Conservation (phyloP, 2,113 vertebrate genomes). For the Anoura caudifer region DNA sequence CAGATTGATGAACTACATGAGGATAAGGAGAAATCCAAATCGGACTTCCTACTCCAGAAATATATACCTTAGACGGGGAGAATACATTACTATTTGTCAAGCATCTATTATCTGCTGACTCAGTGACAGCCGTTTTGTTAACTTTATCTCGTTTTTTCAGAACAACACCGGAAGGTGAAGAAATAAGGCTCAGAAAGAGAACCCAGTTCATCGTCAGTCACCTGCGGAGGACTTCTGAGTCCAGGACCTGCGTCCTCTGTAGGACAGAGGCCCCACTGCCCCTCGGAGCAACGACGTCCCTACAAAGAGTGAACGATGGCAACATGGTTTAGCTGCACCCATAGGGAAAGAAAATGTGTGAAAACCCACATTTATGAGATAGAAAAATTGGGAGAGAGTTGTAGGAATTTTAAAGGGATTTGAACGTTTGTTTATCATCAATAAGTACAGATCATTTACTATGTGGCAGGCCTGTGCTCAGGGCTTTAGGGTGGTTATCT, state of each 20-base stretch:
- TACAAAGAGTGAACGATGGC: background rate
- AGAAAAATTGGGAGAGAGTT: background rate
- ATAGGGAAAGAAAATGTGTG: background rate
- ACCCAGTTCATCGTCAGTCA: background rate
- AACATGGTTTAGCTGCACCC: background rate
- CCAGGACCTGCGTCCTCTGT: rapidly evolving
- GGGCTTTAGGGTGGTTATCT: background rate
- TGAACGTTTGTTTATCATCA: background rate
- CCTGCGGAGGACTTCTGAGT: background rate
- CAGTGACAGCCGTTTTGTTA: background rate
- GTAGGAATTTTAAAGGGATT: background rate
- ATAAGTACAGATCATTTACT: background rate
- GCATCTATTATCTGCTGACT: background rate
- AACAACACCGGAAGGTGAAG: background rate
- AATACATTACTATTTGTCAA: background rate
- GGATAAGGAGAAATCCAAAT: background rate
- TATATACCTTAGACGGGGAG: background rate
- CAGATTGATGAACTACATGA: background rate
- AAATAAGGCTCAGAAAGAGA: background rate
- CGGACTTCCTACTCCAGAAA: background rate
- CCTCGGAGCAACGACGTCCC: background rate
- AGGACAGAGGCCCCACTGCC: background rate
- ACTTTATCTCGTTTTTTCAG: background rate
- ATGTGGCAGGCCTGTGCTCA: background rate
- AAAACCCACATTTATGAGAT: background rate